These are phyloP conservation scores for Syndactyla subalaris DNA, from an alignment of 2,797 vertebrate species.

Conservation along the genomic window DNA sequence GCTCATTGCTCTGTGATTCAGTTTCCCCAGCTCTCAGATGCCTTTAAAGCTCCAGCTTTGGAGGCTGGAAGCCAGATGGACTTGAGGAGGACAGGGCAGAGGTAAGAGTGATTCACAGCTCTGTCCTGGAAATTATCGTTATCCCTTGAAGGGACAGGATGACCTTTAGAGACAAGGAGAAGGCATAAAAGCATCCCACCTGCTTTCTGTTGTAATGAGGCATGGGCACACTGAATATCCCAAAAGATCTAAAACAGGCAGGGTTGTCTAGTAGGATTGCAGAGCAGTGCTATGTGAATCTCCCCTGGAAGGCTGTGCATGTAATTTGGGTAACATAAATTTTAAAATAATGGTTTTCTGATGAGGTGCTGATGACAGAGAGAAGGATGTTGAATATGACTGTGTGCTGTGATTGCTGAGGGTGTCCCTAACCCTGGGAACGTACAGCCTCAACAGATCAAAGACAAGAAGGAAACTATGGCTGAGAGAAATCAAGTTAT, in stretches of 20 bases:
- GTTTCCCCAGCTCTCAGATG: not conserved
- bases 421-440: not conserved
- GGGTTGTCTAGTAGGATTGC: not conserved
- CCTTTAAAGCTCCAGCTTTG: not conserved
- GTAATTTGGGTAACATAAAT: not conserved
- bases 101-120: not conserved
- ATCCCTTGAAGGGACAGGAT: not conserved
- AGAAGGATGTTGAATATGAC: not conserved
- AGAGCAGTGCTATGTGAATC: rapidly evolving
- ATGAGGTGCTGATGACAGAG: not conserved
- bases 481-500: not conserved
- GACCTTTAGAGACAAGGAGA: not conserved
- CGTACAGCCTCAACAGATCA: not conserved
- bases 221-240: not conserved
- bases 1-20: not conserved
- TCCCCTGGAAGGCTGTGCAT: not conserved
- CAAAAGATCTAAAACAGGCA: not conserved
- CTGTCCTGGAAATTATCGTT: not conserved
- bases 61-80: not conserved
- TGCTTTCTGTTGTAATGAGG: not conserved
- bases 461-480: not conserved
- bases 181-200: not conserved
- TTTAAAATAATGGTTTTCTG: not conserved
- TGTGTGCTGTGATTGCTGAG: not conserved
- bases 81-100: not conserved